phyloP scores from a whole-genome alignment of 2,888 invertebrate species.

The Thyatira batis region DNA sequence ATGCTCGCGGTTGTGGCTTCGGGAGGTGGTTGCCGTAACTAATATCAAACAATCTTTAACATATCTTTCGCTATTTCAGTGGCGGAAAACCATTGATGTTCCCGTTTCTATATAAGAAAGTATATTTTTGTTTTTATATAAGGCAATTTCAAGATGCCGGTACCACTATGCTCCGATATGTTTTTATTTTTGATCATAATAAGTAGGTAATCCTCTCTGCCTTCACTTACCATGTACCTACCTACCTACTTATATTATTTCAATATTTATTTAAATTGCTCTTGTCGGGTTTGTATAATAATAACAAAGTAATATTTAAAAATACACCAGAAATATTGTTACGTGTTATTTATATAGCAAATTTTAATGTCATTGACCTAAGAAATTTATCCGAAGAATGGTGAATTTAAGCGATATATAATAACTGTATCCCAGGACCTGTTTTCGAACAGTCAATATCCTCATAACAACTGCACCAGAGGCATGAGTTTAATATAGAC shows the following conservation, averaged over 20 bases:
- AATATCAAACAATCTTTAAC: constrained; percentile 1
- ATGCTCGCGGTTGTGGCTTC: constrained; percentile 4
- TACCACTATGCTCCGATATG: too few relatives aligned
- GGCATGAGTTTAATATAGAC: not conserved
- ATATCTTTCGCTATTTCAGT: not conserved
- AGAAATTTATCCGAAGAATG: constrained; percentile 21
- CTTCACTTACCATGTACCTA: too few relatives aligned
- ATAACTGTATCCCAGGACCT: constrained; percentile 57
- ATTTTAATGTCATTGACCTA: constrained; percentile 30
- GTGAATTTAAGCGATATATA: constrained; percentile 26
- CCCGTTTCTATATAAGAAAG: too few relatives aligned
- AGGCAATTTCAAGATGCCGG: too few relatives aligned
- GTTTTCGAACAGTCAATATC: constrained; percentile 62
- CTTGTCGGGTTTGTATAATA: too few relatives aligned
- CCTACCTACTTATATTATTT: too few relatives aligned
- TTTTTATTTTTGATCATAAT: too few relatives aligned
- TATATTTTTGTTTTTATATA: too few relatives aligned
- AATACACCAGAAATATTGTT: not conserved
- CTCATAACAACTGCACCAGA: constrained; percentile 36
- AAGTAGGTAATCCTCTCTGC: too few relatives aligned
- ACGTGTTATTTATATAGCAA: constrained; percentile 3
- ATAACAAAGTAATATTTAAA: not conserved
- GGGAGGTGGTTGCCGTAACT: constrained; percentile 1
- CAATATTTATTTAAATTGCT: too few relatives aligned
- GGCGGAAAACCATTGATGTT: constrained; percentile 1